Conservation (phyloP, 2,797 vertebrate genomes). For the Fistularia tabacaria region DNA sequence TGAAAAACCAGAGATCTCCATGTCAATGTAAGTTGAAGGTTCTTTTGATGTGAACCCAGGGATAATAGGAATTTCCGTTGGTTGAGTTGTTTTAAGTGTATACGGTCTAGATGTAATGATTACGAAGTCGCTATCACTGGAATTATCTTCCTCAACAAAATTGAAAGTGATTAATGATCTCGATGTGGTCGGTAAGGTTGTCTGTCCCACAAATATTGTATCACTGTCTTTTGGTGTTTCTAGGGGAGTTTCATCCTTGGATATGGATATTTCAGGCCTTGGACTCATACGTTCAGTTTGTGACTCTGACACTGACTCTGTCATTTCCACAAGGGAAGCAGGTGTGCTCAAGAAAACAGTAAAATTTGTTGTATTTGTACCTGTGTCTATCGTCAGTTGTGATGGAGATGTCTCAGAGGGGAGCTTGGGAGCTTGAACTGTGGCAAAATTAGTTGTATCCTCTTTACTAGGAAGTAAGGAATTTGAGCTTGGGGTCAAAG, state of each 20-base stretch:
- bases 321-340: too few relatives aligned
- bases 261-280: conserved; percentile 4
- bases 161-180: conserved; percentile 7
- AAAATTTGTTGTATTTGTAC: too few relatives aligned
- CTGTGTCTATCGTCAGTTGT: too few relatives aligned
- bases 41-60: conserved; percentile 20
- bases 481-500: conserved; percentile 1
- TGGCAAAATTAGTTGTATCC: too few relatives aligned
- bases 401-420: too few relatives aligned
- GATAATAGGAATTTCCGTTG: conserved; percentile 18
- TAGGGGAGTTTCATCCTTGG: conserved; percentile 7
- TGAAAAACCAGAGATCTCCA: conserved; percentile 42
- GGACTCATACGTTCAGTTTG: conserved; percentile 35
- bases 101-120: conserved; percentile 12
- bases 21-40: conserved; percentile 37
- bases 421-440: too few relatives aligned
- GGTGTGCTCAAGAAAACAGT: too few relatives aligned
- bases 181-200: conserved; percentile 6
- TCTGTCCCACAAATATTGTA: conserved; percentile 5
- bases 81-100: conserved; percentile 19
- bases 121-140: conserved; percentile 3
- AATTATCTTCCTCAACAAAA: conserved; percentile 7
- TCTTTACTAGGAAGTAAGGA: too few relatives aligned
- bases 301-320: conserved; percentile 14
- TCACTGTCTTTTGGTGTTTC: conserved; percentile 10